A percentile compares a stretch with the other conserved stretches of the same genome.
Conservation (phyloP, 1,140 invertebrate species). For the Anastrepha ludens region DNA sequence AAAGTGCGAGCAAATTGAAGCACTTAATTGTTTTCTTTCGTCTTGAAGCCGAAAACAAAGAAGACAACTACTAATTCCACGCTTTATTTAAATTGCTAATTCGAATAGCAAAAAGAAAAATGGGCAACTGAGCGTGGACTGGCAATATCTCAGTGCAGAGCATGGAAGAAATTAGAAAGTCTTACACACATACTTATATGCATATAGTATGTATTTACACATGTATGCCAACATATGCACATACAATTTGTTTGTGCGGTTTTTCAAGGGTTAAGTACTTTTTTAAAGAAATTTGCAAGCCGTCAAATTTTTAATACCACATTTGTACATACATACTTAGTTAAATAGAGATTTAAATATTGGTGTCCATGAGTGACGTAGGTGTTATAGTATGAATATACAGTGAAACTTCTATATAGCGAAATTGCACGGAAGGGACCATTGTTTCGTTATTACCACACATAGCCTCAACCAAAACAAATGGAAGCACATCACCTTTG, state of each 20-base stretch:
- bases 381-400: too few species aligned
- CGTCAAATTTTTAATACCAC: not conserved
- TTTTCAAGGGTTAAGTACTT: not conserved
- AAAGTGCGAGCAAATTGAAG: conserved; percentile 35
- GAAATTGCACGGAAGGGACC: too few species aligned
- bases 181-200: not conserved
- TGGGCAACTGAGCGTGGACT: not conserved
- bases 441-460: too few species aligned
- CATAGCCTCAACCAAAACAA: too few species aligned
- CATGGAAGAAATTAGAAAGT: conserved; percentile 40
- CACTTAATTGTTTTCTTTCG: conserved; percentile 26
- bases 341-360: not conserved
- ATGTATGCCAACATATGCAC: not conserved
- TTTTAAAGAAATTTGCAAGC: not conserved
- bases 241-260: not conserved
- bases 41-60: not conserved
- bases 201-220: not conserved
- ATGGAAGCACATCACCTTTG: too few species aligned
- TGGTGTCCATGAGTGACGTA: too few species aligned
- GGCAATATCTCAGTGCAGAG: not conserved
- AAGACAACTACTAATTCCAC: not conserved
- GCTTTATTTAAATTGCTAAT: conserved; percentile 42
- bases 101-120: conserved; percentile 17
- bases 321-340: not conserved
- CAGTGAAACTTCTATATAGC: too few species aligned